phyloP scores from a whole-genome alignment of 92 coral and sea anemone genomes.

The Porites rus region DNA sequence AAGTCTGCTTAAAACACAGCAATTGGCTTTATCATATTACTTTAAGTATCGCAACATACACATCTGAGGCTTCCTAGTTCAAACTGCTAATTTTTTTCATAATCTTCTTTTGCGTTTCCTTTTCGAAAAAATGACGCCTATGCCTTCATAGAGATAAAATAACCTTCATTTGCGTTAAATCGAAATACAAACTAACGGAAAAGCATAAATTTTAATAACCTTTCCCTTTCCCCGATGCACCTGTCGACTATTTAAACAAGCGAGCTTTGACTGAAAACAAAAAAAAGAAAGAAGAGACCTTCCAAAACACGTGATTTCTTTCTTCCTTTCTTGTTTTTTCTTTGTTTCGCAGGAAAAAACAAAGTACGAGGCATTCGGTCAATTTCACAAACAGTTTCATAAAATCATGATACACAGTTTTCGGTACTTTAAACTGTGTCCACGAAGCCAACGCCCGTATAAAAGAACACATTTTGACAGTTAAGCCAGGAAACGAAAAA shows the following conservation, averaged over 20 bases:
- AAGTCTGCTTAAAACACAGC: too few relatives aligned
- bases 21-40: too few relatives aligned
- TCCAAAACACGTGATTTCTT: too few relatives aligned
- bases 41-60: too few relatives aligned
- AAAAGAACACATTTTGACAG: background rate
- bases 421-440: background rate
- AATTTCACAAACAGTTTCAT: too few relatives aligned
- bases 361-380: too few relatives aligned
- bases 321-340: too few relatives aligned
- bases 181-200: background rate
- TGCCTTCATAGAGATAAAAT: background rate
- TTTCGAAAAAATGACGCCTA: background rate
- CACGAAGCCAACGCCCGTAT: background rate
- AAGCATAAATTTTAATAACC: background rate
- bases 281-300: background rate
- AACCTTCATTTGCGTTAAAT: background rate
- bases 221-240: background rate
- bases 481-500: background rate
- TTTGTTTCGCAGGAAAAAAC: too few relatives aligned
- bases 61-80: too few relatives aligned
- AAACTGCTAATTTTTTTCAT: too few relatives aligned
- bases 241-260: conserved; percentile 17
- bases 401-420: background rate
- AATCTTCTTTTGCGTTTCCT: background rate
- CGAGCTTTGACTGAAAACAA: background rate